These are phyloP conservation scores for Nomia melanderi DNA, from an alignment of 1,140 invertebrate species.

Conservation along the genomic window DNA sequence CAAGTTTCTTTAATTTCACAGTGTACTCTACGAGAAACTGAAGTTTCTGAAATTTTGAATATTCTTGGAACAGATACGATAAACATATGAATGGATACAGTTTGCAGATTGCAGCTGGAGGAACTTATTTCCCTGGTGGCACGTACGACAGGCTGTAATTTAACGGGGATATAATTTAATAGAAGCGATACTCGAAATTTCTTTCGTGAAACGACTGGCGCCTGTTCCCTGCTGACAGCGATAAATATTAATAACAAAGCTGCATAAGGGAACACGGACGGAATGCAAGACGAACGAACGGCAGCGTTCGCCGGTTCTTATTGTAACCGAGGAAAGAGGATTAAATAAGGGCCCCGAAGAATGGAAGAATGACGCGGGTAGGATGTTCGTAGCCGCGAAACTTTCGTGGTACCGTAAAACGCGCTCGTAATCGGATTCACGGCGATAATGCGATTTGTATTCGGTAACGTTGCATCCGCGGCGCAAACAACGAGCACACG, in stretches of 20 bases:
- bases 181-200: no score
- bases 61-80: no score
- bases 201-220: no score
- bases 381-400: constrained; percentile 7
- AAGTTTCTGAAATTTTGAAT: no score
- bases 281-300: background rate
- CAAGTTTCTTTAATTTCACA: no score
- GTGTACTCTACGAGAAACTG: no score
- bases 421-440: constrained; percentile 36
- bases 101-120: no score
- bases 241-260: background rate
- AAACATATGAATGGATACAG: no score
- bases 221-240: no score
- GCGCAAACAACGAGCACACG: background rate
- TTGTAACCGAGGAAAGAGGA: constrained; percentile 14
- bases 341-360: constrained; percentile 8
- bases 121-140: no score
- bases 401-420: constrained; percentile 30
- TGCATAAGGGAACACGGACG: background rate
- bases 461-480: constrained; percentile 1
- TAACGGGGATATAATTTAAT: no score
- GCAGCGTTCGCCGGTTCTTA: background rate
- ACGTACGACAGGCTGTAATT: no score
- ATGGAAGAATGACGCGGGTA: background rate
- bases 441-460: constrained; percentile 47